phyloP scores from a whole-genome alignment of 2,797 vertebrate species.

The Phoxinus dragarum region DNA sequence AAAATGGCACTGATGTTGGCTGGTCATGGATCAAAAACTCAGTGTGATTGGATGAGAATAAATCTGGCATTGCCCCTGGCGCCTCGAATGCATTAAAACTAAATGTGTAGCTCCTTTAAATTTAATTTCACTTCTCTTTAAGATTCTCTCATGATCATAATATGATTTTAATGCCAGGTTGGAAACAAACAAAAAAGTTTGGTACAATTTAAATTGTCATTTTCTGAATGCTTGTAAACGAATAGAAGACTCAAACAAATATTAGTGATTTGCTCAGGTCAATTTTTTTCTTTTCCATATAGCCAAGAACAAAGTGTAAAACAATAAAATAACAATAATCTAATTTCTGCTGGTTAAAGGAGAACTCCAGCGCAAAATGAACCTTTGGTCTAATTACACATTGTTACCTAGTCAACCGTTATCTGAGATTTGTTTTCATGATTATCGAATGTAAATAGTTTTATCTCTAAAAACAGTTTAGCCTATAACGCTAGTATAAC shows the following conservation, averaged over 20 bases:
- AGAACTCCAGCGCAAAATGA: too few relatives aligned
- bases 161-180: constrained; percentile 50
- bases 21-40: constrained; percentile 74
- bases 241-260: neutral
- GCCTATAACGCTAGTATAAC: too few relatives aligned
- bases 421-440: too few relatives aligned
- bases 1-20: constrained; percentile 70
- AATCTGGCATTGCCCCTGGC: constrained; percentile 66
- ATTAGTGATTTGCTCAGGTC: neutral
- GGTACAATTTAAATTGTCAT: neutral
- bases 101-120: constrained; percentile 61
- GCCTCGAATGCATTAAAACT: constrained; percentile 66
- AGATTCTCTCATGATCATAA: constrained; percentile 43
- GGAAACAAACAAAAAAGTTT: constrained; percentile 31
- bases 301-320: constrained; percentile 4
- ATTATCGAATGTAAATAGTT: too few relatives aligned
- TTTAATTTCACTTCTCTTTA: constrained; percentile 62
- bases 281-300: neutral
- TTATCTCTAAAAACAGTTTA: too few relatives aligned
- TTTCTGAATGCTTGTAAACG: constrained; percentile 14
- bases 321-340: constrained; percentile 1
- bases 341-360: constrained; percentile 6
- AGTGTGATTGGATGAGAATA: constrained; percentile 71
- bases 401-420: too few relatives aligned
- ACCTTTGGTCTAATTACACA: too few relatives aligned